Evolutionary conservation across 2,888 invertebrate genomes (phyloP).

Genomic region (Limnephilus marmoratus): DNA sequence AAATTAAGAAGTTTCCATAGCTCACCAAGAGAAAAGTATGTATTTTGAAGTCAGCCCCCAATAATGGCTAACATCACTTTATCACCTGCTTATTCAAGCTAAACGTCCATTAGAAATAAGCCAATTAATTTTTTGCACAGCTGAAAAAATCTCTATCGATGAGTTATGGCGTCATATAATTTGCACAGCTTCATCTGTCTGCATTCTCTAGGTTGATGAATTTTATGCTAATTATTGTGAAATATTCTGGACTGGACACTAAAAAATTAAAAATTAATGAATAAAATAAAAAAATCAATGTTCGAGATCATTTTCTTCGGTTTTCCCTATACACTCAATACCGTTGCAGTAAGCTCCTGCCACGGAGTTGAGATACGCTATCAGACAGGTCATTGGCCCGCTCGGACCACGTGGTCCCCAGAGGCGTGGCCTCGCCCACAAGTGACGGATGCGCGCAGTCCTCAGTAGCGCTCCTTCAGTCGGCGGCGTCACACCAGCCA

Average conservation of each 20-base stretch:
- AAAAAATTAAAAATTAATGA: neutral
- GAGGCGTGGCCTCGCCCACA: constrained; percentile 37
- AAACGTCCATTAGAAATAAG: no score
- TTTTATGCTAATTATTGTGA: neutral
- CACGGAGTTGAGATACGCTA: constrained; percentile 39
- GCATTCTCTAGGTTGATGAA: neutral
- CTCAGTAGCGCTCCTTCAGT: constrained; percentile 25
- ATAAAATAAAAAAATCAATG: neutral
- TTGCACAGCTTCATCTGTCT: neutral
- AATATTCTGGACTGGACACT: neutral
- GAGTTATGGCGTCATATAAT: neutral
- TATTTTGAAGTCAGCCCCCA: no score
- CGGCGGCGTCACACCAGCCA: neutral
- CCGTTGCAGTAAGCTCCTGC: neutral
- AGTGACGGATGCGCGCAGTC: constrained; percentile 6
- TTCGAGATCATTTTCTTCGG: neutral
- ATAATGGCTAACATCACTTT: no score
- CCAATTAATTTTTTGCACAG: neutral
- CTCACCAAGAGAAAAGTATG: no score
- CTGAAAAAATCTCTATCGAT: neutral
- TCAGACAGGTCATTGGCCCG: constrained; percentile 57
- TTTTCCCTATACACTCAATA: neutral
- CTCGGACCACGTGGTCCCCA: constrained; percentile 45
- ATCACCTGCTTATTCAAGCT: no score
- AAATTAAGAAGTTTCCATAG: no score